Evolutionary conservation across 2,113 vertebrate species (phyloP).

Genomic region (Grantiella picta): DNA sequence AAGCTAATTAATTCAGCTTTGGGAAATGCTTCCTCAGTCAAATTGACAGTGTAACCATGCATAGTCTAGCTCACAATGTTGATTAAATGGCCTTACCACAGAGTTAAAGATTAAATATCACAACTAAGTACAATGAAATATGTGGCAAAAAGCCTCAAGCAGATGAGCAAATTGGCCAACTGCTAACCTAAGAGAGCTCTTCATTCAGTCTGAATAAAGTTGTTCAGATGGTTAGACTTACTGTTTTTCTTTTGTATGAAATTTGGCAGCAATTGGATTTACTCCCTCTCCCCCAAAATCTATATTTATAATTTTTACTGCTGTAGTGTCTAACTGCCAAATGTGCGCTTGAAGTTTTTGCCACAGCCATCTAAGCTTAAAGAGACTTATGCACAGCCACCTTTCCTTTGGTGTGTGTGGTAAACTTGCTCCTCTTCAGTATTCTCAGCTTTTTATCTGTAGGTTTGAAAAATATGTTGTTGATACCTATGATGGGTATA

Average conservation of each 20-base stretch:
- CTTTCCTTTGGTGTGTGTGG: neutral
- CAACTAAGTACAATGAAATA: neutral
- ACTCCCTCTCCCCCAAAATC: neutral
- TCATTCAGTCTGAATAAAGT: neutral
- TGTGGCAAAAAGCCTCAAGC: neutral
- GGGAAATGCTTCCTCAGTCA: neutral
- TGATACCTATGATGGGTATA: neutral
- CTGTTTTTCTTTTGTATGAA: neutral
- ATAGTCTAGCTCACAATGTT: neutral
- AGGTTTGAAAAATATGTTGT: neutral
- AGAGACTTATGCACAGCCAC: neutral
- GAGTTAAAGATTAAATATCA: neutral
- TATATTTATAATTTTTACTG: neutral
- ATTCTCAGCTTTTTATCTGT: neutral
- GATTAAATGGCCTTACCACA: neutral
- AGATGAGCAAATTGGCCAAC: neutral
- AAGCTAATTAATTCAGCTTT: constrained; percentile 14
- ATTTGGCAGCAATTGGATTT: neutral
- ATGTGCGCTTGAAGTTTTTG: neutral
- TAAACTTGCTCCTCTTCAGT: neutral
- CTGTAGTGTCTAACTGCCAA: neutral
- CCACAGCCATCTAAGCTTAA: neutral
- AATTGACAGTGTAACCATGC: neutral
- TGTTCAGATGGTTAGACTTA: neutral
- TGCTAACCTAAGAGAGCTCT: neutral